Conservation (phyloP, 2,888 invertebrate genomes). For the Pachliopta kotzebuea region DNA sequence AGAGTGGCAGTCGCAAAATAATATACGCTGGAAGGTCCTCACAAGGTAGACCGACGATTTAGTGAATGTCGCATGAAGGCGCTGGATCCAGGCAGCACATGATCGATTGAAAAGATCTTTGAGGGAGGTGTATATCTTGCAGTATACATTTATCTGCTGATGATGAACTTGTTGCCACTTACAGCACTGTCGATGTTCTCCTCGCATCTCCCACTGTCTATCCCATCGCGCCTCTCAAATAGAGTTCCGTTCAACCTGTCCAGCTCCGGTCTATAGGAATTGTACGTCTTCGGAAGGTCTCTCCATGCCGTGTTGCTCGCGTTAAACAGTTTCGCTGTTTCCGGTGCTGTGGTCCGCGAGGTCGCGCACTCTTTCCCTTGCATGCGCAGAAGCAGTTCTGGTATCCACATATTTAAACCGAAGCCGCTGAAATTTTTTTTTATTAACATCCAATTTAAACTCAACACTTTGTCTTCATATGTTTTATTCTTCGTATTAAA, state of each 20-base stretch:
- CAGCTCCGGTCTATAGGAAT: constrained; percentile 50
- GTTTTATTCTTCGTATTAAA: too few species aligned
- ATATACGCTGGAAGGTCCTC: too few species aligned
- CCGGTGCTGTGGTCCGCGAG: constrained; percentile 51
- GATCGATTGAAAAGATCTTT: too few species aligned
- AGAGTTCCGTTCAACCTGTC: constrained; percentile 43
- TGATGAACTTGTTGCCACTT: constrained; percentile 33
- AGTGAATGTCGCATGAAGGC: too few species aligned
- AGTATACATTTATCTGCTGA: too few species aligned
- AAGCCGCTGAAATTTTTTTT: constrained; percentile 75
- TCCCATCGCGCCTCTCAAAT: constrained; percentile 37
- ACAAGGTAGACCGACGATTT: too few species aligned
- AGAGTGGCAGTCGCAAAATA: too few species aligned
- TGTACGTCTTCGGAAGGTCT: constrained; percentile 67
- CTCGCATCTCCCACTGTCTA: constrained; percentile 44
- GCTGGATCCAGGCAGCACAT: too few species aligned
- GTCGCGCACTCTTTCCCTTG: constrained; percentile 62
- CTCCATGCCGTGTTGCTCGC: constrained; percentile 58
- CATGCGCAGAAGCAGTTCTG: constrained; percentile 85
- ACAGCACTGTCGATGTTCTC: constrained; percentile 62
- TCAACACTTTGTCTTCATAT: too few species aligned
- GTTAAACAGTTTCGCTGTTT: constrained; percentile 53
- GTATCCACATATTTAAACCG: constrained; percentile 87
- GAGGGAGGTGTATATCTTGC: too few species aligned
- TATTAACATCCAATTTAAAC: too few species aligned